Evolutionary conservation across 2,888 invertebrate species (phyloP).

Genomic region (Subacronicta megacephala): DNA sequence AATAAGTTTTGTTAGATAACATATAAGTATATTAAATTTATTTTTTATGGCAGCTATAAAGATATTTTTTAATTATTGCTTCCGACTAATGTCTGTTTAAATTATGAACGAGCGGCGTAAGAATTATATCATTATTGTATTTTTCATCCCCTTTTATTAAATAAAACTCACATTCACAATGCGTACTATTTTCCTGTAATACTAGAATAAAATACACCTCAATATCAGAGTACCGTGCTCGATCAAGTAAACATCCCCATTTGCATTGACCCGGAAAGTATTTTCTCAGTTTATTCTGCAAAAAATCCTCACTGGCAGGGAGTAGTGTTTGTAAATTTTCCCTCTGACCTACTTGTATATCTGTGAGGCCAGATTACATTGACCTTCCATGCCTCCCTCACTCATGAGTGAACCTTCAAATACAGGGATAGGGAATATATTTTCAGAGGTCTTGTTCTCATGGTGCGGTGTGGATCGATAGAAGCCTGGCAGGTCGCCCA

Average conservation of each 20-base stretch:
- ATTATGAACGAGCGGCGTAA: too few relatives aligned
- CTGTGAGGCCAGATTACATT: conserved; percentile 72
- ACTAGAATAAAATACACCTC: conserved; percentile 58
- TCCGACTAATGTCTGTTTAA: too few relatives aligned
- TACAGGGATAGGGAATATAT: conserved; percentile 72
- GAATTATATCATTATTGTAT: too few relatives aligned
- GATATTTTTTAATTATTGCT: too few relatives aligned
- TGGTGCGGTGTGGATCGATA: conserved; percentile 85
- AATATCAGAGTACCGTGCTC: conserved; percentile 63
- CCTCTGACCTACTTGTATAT: conserved; percentile 88
- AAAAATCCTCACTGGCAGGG: conserved; percentile 78
- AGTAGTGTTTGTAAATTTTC: conserved; percentile 89
- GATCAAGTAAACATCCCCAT: conserved; percentile 78
- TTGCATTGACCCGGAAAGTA: conserved; percentile 85
- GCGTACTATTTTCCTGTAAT: conserved; percentile 47
- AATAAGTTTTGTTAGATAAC: too few relatives aligned
- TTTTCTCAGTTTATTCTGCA: conserved; percentile 79
- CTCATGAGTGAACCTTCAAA: conserved; percentile 62
- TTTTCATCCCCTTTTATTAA: conserved; percentile 37
- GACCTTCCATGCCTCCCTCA: conserved; percentile 71
- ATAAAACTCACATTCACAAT: conserved; percentile 42
- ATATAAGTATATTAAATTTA: too few relatives aligned
- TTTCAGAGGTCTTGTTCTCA: conserved; percentile 75
- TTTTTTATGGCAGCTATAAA: not conserved
- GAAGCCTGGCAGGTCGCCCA: conserved; percentile 88